Evolutionary conservation across 2,888 invertebrate genomes (phyloP).

Genomic region (Drosophila picticornis): DNA sequence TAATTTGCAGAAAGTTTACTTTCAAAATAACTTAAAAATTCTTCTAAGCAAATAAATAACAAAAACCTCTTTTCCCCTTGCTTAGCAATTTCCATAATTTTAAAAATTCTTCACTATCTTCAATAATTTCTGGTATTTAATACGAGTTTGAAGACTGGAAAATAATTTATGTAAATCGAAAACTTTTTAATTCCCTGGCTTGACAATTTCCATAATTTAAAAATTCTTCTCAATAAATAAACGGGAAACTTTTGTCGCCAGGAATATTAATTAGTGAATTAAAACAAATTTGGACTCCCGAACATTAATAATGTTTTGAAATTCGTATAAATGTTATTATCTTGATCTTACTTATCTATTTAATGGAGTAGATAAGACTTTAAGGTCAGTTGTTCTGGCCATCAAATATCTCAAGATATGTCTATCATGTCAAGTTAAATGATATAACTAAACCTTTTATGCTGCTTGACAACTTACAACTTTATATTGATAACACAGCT

Average conservation of each 20-base stretch:
- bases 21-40: not conserved
- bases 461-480: not conserved
- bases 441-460: not conserved
- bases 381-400: not conserved
- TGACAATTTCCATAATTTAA: not conserved
- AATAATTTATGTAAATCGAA: slow-evolving; percentile 1
- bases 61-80: not conserved
- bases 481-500: not conserved
- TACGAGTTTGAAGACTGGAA: not conserved
- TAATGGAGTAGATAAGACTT: not conserved
- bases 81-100: not conserved
- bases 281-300: not conserved
- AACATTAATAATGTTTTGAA: not conserved
- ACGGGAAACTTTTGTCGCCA: not conserved
- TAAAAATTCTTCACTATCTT: not conserved
- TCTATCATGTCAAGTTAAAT: not conserved
- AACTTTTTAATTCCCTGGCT: not conserved
- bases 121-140: not conserved
- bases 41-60: not conserved
- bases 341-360: not conserved
- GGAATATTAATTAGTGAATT: not conserved
- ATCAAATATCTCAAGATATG: slow-evolving; percentile 4
- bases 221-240: not conserved
- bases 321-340: not conserved
- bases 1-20: not conserved